These are phyloP conservation scores for Notodonta dromedarius DNA, from an alignment of 2,888 invertebrate genomes.

Conservation along the genomic window DNA sequence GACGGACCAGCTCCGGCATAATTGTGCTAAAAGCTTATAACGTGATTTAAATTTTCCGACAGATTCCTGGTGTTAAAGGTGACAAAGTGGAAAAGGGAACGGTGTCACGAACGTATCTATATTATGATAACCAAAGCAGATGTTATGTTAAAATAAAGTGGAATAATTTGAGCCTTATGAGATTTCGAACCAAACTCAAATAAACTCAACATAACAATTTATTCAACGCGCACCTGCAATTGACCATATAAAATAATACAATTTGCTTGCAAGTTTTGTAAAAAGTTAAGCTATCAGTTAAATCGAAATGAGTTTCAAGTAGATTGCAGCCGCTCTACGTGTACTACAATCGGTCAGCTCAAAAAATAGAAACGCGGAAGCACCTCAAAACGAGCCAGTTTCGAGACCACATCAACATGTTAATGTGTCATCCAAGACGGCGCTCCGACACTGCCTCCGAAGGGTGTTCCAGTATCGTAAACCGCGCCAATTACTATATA, in stretches of 20 bases:
- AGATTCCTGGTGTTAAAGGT: not conserved
- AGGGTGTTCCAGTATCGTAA: constrained; percentile 38
- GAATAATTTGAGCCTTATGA: too few species aligned
- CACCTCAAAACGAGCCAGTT: too few species aligned
- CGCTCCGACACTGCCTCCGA: not conserved
- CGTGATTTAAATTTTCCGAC: not conserved
- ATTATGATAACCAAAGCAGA: not conserved
- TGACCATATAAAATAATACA: too few species aligned
- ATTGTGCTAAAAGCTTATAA: constrained; percentile 3
- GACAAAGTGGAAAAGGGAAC: not conserved
- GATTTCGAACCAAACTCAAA: too few species aligned
- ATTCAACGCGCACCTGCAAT: too few species aligned
- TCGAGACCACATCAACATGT: not conserved
- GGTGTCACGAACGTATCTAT: not conserved
- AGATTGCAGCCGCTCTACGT: too few species aligned
- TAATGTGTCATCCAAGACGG: not conserved
- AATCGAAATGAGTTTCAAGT: too few species aligned
- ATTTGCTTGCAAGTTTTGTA: too few species aligned
- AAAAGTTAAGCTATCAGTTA: too few species aligned
- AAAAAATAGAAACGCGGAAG: too few species aligned
- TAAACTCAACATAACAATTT: too few species aligned
- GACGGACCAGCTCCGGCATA: not conserved
- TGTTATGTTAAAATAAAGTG: not conserved
- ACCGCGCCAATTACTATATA: constrained; percentile 53
- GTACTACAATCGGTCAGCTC: too few species aligned